Base-by-base conservation (phyloP, 2,113 vertebrate species). In the Rhinichthys klamathensis region DNA sequence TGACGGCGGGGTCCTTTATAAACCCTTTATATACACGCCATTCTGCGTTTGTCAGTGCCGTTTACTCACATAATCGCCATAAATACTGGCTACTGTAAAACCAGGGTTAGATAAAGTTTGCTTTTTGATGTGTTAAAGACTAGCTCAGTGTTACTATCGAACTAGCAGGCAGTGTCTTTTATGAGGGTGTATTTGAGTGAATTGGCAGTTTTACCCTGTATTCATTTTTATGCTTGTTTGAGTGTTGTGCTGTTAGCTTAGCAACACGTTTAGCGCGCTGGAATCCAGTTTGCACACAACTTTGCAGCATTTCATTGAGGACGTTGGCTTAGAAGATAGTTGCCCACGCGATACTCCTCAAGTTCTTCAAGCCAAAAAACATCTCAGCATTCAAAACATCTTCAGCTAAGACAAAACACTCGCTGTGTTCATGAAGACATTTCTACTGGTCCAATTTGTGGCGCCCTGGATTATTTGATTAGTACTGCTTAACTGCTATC, bases 391-490 rank as follows among this genome's bases (percentile, higher is more conserved):
- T 27, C 49, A 27, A 8, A 76, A 32, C 65, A 80, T 67, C 82
- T 54, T 38, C 74, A 63, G 15, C 35, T n/a, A 77, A 83, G 41
- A 72, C 35, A 46, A 63, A 70, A 35, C 30, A 10, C 41, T 85
- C 18, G 21, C 79, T 69, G 54, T 25, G 60, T 80, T 81, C 15
- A 25, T 32, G 84, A 84, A 87, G 73, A 79, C 16, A 41, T 73
- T 80, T 27, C 74, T 32, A 44, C 25, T 72, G 21, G 78, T 84
- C 65, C 60, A 83, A 75, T 83, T 73, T 87, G 73, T 44, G 85
- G 72, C 25, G 54, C 67, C 5, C 35, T 87, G 51, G 89, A 86
- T 86, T 81, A 85, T 87, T 86, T 90, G 81, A 85, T 87, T 86
- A 72, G 69, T 49, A 41, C 84, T 30, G 49, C 61, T 82, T 51